A percentile compares a stretch with the other conserved stretches of the same genome.
These are phyloP conservation scores for Tetrax tetrax DNA, from an alignment of 2,113 vertebrate species.

Conservation along the genomic window DNA sequence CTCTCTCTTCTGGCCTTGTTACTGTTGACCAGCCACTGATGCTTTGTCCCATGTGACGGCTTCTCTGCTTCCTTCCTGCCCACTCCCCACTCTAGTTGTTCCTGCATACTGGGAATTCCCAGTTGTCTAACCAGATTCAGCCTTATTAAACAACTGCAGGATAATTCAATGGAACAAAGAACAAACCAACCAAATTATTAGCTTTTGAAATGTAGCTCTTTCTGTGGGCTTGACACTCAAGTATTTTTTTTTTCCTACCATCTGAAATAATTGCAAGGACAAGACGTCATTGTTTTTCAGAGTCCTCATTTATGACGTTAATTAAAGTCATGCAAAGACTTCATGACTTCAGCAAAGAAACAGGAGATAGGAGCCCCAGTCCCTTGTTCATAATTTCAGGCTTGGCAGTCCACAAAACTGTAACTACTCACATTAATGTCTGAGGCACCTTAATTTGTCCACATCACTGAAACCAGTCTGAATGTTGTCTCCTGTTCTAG, in stretches of 20 bases:
- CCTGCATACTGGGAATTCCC: neutral
- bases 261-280: neutral
- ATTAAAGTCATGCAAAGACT: constrained; percentile 24
- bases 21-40: neutral
- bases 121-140: neutral
- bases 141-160: neutral
- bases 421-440: constrained; percentile 59
- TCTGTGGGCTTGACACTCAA: neutral
- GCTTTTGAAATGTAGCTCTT: constrained; percentile 2
- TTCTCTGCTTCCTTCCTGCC: neutral
- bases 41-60: neutral
- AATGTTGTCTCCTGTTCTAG: constrained; percentile 53
- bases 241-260: neutral
- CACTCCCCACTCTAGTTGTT: neutral
- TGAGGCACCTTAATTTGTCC: constrained; percentile 64
- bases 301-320: constrained; percentile 1
- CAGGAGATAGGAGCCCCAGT: neutral
- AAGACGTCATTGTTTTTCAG: neutral
- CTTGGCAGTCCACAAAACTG: constrained; percentile 55
- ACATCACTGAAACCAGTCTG: constrained; percentile 53
- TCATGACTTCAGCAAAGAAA: constrained; percentile 24
- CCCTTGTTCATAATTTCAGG: constrained; percentile 28
- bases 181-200: neutral
- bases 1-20: neutral
- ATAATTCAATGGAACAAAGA: constrained; percentile 1